These are phyloP conservation scores for Xenentodon cancila DNA, from an alignment of 2,797 vertebrate genomes.

Conservation along the genomic window DNA sequence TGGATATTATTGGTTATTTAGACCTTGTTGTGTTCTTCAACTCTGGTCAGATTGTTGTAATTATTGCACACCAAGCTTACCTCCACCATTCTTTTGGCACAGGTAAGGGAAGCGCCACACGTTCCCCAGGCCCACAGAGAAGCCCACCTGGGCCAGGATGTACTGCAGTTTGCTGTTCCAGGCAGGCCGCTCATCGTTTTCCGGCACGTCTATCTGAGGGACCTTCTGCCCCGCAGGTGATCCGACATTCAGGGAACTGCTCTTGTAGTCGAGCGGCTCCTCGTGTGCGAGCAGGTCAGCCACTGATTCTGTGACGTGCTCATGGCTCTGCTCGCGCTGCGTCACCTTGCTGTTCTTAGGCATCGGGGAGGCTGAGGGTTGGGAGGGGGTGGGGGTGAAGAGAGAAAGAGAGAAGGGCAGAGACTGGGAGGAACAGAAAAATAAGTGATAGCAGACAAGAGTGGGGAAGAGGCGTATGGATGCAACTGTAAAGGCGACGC, in stretches of 20 bases:
- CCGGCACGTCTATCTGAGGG: constrained; percentile 72
- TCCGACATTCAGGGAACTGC: constrained; percentile 85
- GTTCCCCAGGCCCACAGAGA: constrained; percentile 93
- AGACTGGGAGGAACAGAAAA: constrained; percentile 13
- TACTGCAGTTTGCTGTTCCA: constrained; percentile 97
- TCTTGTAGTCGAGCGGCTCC: constrained; percentile 91
- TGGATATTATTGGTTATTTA: no score
- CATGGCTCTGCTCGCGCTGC: constrained; percentile 90
- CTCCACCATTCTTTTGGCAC: constrained; percentile 96
- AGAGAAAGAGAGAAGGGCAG: constrained; percentile 16
- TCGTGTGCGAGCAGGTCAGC: constrained; percentile 92
- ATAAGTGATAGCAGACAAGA: constrained; percentile 8
- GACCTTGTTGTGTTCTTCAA: not conserved
- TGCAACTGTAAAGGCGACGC: constrained; percentile 15
- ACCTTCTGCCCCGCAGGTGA: constrained; percentile 64
- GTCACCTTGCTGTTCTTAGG: constrained; percentile 96
- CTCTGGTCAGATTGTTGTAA: not conserved
- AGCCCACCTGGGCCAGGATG: constrained; percentile 95
- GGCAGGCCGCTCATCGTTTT: constrained; percentile 84
- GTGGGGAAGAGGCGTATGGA: constrained; percentile 29
- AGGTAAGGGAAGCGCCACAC: constrained; percentile 97
- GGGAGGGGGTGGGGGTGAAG: constrained; percentile 30
- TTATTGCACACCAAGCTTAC: constrained; percentile 74
- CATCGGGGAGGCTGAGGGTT: constrained; percentile 80
- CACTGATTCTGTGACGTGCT: constrained; percentile 94